Conservation (phyloP, 2,888 invertebrate species). For the Phalera bucephala region DNA sequence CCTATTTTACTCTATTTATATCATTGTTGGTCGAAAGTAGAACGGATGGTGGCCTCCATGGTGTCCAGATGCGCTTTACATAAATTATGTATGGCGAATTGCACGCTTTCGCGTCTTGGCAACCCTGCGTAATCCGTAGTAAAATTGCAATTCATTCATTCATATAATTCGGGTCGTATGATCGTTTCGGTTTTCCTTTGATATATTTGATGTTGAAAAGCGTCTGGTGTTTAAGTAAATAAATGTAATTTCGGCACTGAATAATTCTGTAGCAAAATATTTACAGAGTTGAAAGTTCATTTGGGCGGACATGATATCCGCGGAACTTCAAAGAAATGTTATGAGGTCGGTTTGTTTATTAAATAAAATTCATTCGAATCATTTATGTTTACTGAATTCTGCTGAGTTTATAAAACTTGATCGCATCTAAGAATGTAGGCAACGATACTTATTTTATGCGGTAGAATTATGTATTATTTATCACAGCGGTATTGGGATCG, state of each 20-base stretch:
- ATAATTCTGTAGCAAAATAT: neutral
- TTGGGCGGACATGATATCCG: slow-evolving; percentile 34
- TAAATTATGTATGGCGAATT: slow-evolving; percentile 18
- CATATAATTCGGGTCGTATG: slow-evolving; percentile 5
- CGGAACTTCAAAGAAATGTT: slow-evolving; percentile 27
- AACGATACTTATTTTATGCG: too few species aligned
- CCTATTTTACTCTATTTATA: slow-evolving; percentile 67
- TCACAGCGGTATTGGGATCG: too few species aligned
- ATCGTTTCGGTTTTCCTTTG: slow-evolving; percentile 4
- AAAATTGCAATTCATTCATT: slow-evolving; percentile 10
- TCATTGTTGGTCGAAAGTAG: slow-evolving; percentile 46
- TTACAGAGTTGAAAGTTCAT: slow-evolving; percentile 37
- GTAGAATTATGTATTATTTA: too few species aligned
- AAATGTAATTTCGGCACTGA: neutral
- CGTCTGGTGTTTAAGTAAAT: neutral
- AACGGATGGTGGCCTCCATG: slow-evolving; percentile 40
- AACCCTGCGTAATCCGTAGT: slow-evolving; percentile 13
- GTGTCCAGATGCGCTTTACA: slow-evolving; percentile 31
- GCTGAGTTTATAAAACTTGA: too few species aligned
- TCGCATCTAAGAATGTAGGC: too few species aligned
- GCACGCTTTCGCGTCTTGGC: slow-evolving; percentile 16
- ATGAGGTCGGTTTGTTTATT: slow-evolving; percentile 17
- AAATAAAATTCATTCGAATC: slow-evolving; percentile 22
- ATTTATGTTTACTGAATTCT: slow-evolving; percentile 6
- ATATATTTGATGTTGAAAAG: neutral